Evolutionary conservation across 2,797 vertebrate genomes (phyloP).

Genomic region (Pantherophis alleghaniensis): DNA sequence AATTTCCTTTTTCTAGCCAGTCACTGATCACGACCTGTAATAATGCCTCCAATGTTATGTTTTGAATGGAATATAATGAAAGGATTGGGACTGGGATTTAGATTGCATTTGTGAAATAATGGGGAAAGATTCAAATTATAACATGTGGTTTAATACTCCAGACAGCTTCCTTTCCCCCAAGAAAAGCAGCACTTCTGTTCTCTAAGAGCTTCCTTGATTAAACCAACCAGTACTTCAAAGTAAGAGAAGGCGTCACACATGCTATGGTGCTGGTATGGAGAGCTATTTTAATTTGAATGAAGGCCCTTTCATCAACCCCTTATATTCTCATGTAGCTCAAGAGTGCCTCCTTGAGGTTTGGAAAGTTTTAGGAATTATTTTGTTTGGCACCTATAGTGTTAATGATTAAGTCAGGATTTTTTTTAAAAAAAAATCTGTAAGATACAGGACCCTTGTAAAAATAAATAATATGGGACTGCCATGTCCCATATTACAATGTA

Average conservation of each 20-base stretch:
- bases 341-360: not conserved
- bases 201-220: not conserved
- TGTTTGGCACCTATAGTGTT: not conserved
- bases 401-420: not conserved
- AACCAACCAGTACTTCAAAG: not conserved
- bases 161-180: no score
- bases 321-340: not conserved
- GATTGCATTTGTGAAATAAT: not conserved
- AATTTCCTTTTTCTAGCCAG: not conserved
- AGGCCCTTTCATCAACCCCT: not conserved
- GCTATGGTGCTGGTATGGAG: not conserved
- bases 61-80: rapidly evolving
- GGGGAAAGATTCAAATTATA: not conserved
- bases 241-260: not conserved
- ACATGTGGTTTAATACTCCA: not conserved
- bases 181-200: not conserved
- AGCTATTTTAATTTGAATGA: not conserved
- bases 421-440: not conserved
- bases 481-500: not conserved
- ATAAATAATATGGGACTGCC: not conserved
- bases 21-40: not conserved
- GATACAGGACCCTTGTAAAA: not conserved
- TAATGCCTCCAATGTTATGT: rapidly evolving
- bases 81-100: not conserved
- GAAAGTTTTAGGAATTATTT: not conserved